Evolutionary conservation across 30 jellyfish, hydroid and myxozoan genomes (phyloP), one percentile per base, ranked within the genome.

Genomic region (Turritopsis rubra): DNA sequence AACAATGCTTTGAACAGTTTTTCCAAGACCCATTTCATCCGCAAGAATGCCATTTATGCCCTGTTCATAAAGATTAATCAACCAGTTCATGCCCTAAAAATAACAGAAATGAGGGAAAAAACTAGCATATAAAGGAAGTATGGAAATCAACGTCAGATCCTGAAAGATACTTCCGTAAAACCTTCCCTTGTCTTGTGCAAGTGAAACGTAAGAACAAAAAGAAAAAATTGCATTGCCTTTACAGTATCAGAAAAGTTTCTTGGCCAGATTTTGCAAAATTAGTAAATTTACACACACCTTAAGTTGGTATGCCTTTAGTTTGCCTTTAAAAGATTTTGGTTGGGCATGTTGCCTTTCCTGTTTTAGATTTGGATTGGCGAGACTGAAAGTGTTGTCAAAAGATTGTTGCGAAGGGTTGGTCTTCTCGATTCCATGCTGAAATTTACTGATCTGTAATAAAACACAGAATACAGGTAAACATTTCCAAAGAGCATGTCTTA

Each of bases 11-110:
- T 95, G 99, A 1, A 95, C 99, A 25, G 99, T 95, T 81, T 95
- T 95, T 1, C 99, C 99, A 60, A 95, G 93, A 3, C 99, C 99
- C 99, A 95, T 95, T 87, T 95, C 99, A 86, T 95, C 99, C 21
- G 99, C 99, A 72, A 95, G 96, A 53, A 95, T 95, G 25, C 99
- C 99, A 81, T 95, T 95, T 29, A 95, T 89, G 7, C 99, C 99
- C 92, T 95, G 95, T 80, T 95, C 96, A 81, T 95, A 95, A 21
- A 95, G 88, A 79, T 90, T 89, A 18, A 95, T 89, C 27, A 95
- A 84, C 99, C 99, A 95, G 82, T 89, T 89, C 99, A 95, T 89
- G 52, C 99, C 99, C 92, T 88, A 1, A 24, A 79, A 41, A 75
- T 1, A 5, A 22, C 8, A 5, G 8, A 4, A 68, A 74, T 9